Evolutionary conservation across 2,888 invertebrate genomes (phyloP).

Genomic region (Sinelater perroti): DNA sequence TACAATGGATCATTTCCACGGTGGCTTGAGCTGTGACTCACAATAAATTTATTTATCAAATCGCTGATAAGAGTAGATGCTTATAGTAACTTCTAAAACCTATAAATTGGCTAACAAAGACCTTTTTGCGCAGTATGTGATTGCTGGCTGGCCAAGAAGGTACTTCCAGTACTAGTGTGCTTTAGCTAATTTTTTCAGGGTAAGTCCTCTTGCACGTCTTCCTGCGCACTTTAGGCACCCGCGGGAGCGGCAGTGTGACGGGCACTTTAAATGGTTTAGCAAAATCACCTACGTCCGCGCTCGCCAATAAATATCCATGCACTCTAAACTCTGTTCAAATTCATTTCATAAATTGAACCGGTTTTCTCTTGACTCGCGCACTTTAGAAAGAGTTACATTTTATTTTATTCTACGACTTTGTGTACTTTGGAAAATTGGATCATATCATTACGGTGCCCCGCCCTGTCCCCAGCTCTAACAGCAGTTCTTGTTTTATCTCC

Average conservation of each 20-base stretch:
- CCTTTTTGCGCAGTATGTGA: slow-evolving; percentile 40
- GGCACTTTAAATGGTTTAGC: no score
- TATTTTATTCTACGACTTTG: slow-evolving; percentile 30
- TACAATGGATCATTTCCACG: slow-evolving; percentile 46
- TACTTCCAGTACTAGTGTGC: slow-evolving; percentile 26
- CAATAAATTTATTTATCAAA: slow-evolving; percentile 47
- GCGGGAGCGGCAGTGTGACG: no score
- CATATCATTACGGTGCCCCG: slow-evolving; percentile 9
- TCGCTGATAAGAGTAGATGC: slow-evolving; percentile 43
- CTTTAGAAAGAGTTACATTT: slow-evolving; percentile 18
- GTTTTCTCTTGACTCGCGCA: slow-evolving; percentile 11
- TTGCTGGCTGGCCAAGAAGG: slow-evolving; percentile 35
- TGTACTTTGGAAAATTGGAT: slow-evolving; percentile 34
- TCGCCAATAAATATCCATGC: slow-evolving; percentile 23
- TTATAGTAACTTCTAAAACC: slow-evolving; percentile 43
- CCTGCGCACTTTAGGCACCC: no score
- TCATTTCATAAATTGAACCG: slow-evolving; percentile 29
- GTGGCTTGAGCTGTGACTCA: slow-evolving; percentile 42
- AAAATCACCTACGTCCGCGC: slow-evolving; percentile 10
- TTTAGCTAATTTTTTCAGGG: slow-evolving; percentile 19
- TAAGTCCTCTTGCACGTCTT: slow-evolving; percentile 14
- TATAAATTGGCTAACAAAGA: slow-evolving; percentile 42
- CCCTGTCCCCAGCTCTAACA: slow-evolving; percentile 5
- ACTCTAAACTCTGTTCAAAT: slow-evolving; percentile 25
- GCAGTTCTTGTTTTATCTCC: neutral